Evolutionary conservation across 64 coral and sea anemone species (phyloP).

Genomic region (Trachythela sp.): DNA sequence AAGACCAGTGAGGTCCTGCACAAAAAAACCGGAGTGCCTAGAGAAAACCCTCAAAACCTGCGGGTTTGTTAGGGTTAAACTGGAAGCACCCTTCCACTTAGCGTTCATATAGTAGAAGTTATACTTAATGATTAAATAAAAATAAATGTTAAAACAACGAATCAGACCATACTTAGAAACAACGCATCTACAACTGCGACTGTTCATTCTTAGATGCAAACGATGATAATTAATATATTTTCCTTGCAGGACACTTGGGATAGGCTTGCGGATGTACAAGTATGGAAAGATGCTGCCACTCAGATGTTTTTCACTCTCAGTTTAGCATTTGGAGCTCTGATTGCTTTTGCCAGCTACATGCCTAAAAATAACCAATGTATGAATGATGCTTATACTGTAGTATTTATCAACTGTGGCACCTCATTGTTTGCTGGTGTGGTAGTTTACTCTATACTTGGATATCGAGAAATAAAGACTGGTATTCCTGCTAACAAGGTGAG

Average conservation of each 20-base stretch:
- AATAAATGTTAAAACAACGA: too few relatives aligned
- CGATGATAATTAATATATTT: too few relatives aligned
- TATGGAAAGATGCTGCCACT: conserved; percentile 12
- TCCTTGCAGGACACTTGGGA: neutral
- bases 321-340: conserved; percentile 22
- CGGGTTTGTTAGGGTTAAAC: too few relatives aligned
- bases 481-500: neutral
- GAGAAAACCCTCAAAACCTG: too few relatives aligned
- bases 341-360: conserved; percentile 14
- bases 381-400: conserved; percentile 3
- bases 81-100: too few relatives aligned
- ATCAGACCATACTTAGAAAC: too few relatives aligned
- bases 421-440: conserved; percentile 16
- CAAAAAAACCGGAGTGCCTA: too few relatives aligned
- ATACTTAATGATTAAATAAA: too few relatives aligned
- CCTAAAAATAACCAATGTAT: neutral
- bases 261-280: neutral
- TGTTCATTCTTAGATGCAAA: too few relatives aligned
- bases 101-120: too few relatives aligned
- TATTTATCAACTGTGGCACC: conserved; percentile 17
- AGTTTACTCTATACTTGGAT: neutral
- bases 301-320: conserved; percentile 25
- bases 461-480: conserved; percentile 1
- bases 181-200: too few relatives aligned
- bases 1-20: too few relatives aligned